Percentiles rank a stretch among this genome's conserved stretches.
Evolutionary conservation across 2,888 invertebrate species (phyloP).

Genomic region (Callyntrura sp.): DNA sequence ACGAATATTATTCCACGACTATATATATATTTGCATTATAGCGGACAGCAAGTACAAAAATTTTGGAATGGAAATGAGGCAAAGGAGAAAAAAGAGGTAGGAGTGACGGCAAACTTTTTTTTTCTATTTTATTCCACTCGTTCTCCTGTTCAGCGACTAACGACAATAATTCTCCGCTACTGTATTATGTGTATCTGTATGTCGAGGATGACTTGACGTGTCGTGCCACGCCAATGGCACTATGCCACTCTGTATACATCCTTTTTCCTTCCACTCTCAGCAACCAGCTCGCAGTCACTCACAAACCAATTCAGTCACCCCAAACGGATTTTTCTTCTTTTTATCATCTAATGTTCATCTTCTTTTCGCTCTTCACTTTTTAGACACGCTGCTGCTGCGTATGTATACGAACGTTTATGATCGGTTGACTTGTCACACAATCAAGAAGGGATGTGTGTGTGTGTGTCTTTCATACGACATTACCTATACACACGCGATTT

Average conservation of each 20-base stretch:
- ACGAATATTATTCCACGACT: constrained; percentile 19
- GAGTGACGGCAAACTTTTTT: constrained; percentile 59
- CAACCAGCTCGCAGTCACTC: constrained; percentile 38
- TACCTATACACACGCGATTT: neutral
- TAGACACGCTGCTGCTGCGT: neutral
- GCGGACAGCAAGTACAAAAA: neutral
- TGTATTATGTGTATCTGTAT: constrained; percentile 40
- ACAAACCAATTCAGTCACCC: constrained; percentile 63
- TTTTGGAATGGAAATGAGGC: constrained; percentile 39
- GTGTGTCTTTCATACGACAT: neutral
- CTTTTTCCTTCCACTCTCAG: constrained; percentile 68
- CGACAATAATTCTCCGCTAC: constrained; percentile 46
- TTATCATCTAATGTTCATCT: constrained; percentile 47
- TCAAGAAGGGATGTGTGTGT: constrained; percentile 36
- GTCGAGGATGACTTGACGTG: constrained; percentile 76
- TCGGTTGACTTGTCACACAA: constrained; percentile 58
- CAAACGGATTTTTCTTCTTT: constrained; percentile 44
- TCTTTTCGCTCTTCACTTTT: constrained; percentile 45
- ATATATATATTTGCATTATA: neutral
- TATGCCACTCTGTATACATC: constrained; percentile 70
- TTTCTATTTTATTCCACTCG: constrained; percentile 23
- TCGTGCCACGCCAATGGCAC: constrained; percentile 78
- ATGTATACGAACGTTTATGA: constrained; percentile 40
- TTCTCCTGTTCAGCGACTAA: constrained; percentile 36
- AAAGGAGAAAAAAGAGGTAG: constrained; percentile 52